Percentiles rank a stretch among this genome's conserved stretches.
Conservation (phyloP, 2,888 invertebrate species). For the Scrobipalpa costella region DNA sequence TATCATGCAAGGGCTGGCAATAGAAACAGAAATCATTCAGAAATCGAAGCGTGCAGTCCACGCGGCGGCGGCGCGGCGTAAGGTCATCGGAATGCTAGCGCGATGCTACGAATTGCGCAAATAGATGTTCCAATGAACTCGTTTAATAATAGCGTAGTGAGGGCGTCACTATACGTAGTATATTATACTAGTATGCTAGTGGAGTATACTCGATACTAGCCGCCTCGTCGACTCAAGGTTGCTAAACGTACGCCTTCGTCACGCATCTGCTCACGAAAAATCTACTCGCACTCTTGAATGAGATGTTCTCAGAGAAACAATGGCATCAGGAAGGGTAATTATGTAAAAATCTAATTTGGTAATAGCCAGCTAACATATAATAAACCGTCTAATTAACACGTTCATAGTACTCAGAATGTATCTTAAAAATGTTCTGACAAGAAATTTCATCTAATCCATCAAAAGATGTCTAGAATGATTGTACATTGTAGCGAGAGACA, state of each 20-base stretch:
- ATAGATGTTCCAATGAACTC: constrained; percentile 81
- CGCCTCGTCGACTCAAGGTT: constrained; percentile 47
- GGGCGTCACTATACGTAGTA: constrained; percentile 65
- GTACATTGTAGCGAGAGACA: background rate
- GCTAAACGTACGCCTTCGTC: constrained; percentile 46
- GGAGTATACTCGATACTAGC: constrained; percentile 43
- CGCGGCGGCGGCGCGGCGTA: constrained; percentile 39
- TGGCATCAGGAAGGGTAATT: background rate
- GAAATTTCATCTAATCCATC: background rate
- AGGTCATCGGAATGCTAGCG: constrained; percentile 73
- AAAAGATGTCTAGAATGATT: background rate
- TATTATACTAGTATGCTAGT: constrained; percentile 14
- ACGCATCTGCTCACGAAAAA: constrained; percentile 52
- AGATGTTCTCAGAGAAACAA: constrained; percentile 26
- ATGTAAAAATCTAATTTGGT: background rate
- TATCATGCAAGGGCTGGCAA: background rate
- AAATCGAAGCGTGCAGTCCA: constrained; percentile 24
- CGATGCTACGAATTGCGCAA: constrained; percentile 78
- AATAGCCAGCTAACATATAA: background rate
- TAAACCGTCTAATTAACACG: too few species aligned
- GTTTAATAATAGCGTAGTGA: constrained; percentile 79
- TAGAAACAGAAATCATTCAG: constrained; percentile 17
- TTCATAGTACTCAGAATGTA: too few species aligned
- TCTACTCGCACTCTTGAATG: constrained; percentile 50
- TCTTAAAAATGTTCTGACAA: background rate